phyloP scores from a whole-genome alignment of 2,113 vertebrate species.

The Riparia riparia region DNA sequence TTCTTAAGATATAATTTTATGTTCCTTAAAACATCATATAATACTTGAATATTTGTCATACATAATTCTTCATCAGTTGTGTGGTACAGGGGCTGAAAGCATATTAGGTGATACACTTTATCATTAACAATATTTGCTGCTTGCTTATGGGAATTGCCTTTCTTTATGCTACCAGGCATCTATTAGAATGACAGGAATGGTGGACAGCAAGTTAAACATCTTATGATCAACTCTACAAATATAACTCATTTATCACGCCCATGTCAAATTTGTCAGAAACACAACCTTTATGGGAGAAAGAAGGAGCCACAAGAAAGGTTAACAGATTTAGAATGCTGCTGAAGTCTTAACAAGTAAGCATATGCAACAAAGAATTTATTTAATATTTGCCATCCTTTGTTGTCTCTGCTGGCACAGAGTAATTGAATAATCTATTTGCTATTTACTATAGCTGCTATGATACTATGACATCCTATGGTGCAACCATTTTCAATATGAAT shows the following conservation, averaged over 20 bases:
- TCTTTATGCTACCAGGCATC: constrained; percentile 46
- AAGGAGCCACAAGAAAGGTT: constrained; percentile 65
- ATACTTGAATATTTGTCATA: neutral
- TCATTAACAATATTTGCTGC: neutral
- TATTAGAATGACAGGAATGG: constrained; percentile 52
- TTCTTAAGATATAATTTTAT: neutral
- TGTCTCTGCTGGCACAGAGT: constrained; percentile 41
- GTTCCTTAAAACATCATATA: neutral
- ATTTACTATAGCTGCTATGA: constrained; percentile 33
- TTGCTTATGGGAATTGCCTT: constrained; percentile 27
- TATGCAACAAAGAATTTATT: constrained; percentile 57
- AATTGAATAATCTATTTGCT: constrained; percentile 68
- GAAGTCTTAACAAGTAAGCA: constrained; percentile 49
- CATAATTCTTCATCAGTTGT: neutral
- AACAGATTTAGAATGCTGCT: constrained; percentile 69
- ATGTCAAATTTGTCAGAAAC: constrained; percentile 65
- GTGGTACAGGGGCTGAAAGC: neutral
- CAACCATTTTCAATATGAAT: constrained; percentile 3
- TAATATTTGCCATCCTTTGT: constrained; percentile 67
- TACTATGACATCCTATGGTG: constrained; percentile 16
- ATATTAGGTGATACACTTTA: neutral
- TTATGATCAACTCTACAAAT: constrained; percentile 64
- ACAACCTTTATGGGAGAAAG: constrained; percentile 40
- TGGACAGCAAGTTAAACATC: constrained; percentile 45
- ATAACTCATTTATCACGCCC: constrained; percentile 72